phyloP scores from a whole-genome alignment of 2,888 invertebrate genomes.

The Scelioninae gen. 1 region DNA sequence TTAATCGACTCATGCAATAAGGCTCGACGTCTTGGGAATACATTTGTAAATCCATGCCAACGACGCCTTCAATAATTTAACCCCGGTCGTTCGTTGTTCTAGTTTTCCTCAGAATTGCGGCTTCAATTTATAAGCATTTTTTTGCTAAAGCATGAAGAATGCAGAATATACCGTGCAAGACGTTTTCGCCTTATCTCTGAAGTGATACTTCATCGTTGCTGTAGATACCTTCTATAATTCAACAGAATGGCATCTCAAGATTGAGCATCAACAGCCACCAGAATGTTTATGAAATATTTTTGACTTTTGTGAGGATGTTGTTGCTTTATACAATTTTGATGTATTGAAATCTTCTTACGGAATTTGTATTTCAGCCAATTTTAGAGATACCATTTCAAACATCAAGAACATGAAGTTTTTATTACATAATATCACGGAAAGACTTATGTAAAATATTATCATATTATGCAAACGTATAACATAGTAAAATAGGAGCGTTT shows the following conservation, averaged over 20 bases:
- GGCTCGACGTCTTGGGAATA: slow-evolving; percentile 18
- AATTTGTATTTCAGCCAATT: slow-evolving; percentile 8
- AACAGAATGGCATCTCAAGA: slow-evolving; percentile 50
- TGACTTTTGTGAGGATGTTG: slow-evolving; percentile 19
- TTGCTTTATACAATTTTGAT: slow-evolving; percentile 13
- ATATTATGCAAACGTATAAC: no score
- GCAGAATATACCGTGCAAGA: slow-evolving; percentile 56
- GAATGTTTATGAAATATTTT: slow-evolving; percentile 52
- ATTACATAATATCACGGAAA: not conserved
- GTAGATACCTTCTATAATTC: slow-evolving; percentile 61
- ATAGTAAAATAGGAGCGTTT: no score
- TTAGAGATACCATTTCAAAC: not conserved
- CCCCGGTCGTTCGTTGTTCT: slow-evolving; percentile 46
- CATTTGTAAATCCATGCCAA: slow-evolving; percentile 32
- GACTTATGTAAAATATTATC: no score
- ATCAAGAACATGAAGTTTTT: not conserved
- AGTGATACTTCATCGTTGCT: slow-evolving; percentile 60
- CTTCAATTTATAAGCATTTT: slow-evolving; percentile 65
- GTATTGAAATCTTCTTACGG: slow-evolving; percentile 9
- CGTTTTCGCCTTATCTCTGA: slow-evolving; percentile 55
- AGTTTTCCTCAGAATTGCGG: slow-evolving; percentile 55
- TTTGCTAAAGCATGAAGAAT: slow-evolving; percentile 48
- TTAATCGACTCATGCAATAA: slow-evolving; percentile 45
- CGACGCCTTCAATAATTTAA: slow-evolving; percentile 55
- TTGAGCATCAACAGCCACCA: slow-evolving; percentile 39